Percentiles rank a stretch among this genome's conserved stretches.
Evolutionary conservation across 2,888 invertebrate genomes (phyloP).

Genomic region (Phasia obesa): DNA sequence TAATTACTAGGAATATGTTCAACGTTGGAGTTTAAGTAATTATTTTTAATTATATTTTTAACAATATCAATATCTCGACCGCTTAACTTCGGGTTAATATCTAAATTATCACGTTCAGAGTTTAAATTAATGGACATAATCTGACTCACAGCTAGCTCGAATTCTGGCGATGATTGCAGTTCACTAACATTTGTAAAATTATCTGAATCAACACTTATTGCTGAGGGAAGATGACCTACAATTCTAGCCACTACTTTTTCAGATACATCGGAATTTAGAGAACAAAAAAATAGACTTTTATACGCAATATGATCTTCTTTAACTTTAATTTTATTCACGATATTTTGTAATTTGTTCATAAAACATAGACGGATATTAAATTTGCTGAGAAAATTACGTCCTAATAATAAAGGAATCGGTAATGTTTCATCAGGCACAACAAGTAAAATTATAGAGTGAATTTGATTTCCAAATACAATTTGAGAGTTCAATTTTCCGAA

Average conservation of each 20-base stretch:
- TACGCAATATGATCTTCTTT: too few species aligned
- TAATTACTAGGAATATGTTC: neutral
- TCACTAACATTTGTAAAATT: too few species aligned
- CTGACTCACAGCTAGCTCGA: slow-evolving; percentile 7
- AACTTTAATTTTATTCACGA: too few species aligned
- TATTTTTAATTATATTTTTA: slow-evolving; percentile 17
- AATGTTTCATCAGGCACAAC: slow-evolving; percentile 49
- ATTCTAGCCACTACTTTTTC: too few species aligned
- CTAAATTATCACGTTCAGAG: slow-evolving; percentile 10
- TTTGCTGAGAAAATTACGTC: slow-evolving; percentile 14
- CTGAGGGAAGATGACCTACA: too few species aligned
- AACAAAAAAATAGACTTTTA: neutral
- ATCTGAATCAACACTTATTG: too few species aligned
- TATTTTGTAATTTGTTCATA: too few species aligned
- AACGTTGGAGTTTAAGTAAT: slow-evolving; percentile 9
- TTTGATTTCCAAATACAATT: slow-evolving; percentile 10
- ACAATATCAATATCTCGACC: neutral
- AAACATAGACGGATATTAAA: slow-evolving; percentile 26
- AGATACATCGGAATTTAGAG: neutral
- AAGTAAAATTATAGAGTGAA: slow-evolving; percentile 28
- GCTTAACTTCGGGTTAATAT: slow-evolving; percentile 30
- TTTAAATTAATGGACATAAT: slow-evolving; percentile 27
- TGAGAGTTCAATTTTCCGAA: slow-evolving; percentile 29
- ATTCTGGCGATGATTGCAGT: too few species aligned
- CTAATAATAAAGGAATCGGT: slow-evolving; percentile 34